Percentiles rank a stretch among this genome's conserved stretches.
phyloP scores from a whole-genome alignment of 2,797 vertebrate genomes.

The Miichthys miiuy region DNA sequence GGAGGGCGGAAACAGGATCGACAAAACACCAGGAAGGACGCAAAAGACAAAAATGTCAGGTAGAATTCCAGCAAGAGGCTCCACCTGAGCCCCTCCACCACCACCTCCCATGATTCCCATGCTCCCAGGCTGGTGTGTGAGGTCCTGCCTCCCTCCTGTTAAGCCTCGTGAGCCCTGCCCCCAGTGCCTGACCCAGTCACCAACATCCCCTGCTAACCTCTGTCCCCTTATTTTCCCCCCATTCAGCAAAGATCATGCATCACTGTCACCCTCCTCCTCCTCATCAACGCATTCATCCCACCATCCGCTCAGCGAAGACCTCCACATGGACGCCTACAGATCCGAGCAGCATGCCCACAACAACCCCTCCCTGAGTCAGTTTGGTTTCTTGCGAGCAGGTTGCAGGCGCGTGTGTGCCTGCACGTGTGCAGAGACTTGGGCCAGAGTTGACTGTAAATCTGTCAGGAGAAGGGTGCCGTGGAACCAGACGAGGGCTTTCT shows the following conservation, averaged over 20 bases:
- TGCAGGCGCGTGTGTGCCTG: conserved; percentile 35
- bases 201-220: conserved; percentile 72
- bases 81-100: conserved; percentile 59
- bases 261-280: conserved; percentile 77
- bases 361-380: conserved; percentile 17
- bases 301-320: conserved; percentile 52
- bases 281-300: conserved; percentile 43
- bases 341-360: conserved; percentile 35
- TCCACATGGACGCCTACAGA: conserved; percentile 24
- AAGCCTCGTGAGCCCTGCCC: conserved; percentile 64
- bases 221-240: conserved; percentile 48
- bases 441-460: conserved; percentile 66
- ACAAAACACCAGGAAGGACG: conserved; percentile 37
- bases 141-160: conserved; percentile 43
- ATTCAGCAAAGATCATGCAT: conserved; percentile 81
- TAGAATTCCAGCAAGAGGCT: conserved; percentile 61
- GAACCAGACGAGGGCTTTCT: conserved; percentile 36
- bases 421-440: conserved; percentile 51
- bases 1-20: conserved; percentile 4
- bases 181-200: conserved; percentile 77
- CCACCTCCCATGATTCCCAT: conserved; percentile 19
- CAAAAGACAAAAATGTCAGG: conserved; percentile 53
- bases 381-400: conserved; percentile 37
- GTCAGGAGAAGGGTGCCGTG: conserved; percentile 48
- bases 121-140: conserved; percentile 50